Evolutionary conservation across 2,797 vertebrate species (phyloP).

Genomic region (Denticeps clupeoides): DNA sequence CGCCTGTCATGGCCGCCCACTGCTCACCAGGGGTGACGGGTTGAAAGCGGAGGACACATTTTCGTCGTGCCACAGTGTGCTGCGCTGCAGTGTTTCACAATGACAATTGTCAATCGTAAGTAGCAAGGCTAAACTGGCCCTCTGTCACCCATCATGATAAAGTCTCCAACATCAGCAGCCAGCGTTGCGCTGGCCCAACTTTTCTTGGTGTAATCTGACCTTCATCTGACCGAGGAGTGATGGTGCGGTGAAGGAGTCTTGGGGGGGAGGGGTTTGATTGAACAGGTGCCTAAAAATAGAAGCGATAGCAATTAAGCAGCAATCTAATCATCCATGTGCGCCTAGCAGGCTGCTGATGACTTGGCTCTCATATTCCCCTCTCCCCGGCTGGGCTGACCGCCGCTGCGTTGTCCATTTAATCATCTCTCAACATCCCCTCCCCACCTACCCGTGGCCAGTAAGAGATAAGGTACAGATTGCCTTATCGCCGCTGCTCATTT

Average conservation of each 20-base stretch:
- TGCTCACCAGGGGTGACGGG: no score
- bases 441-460: not conserved
- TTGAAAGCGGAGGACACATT: no score
- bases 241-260: not conserved
- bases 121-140: no score
- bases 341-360: slow-evolving; percentile 1
- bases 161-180: no score
- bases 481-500: slow-evolving; percentile 60
- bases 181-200: no score
- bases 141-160: no score
- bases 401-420: not conserved
- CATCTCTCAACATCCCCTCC: no score
- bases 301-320: slow-evolving; percentile 54
- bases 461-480: slow-evolving; percentile 28
- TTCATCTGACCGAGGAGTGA: not conserved
- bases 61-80: no score
- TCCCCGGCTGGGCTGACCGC: not conserved
- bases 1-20: no score
- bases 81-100: no score
- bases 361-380: slow-evolving; percentile 1
- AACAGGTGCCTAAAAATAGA: slow-evolving; percentile 46
- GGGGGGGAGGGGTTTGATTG: slow-evolving; percentile 3
- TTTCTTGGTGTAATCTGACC: slow-evolving; percentile 1
- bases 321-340: slow-evolving; percentile 47
- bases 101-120: no score